Percentiles rank a stretch among this genome's conserved stretches.
These are phyloP conservation scores for Columba janthina DNA, from an alignment of 2,113 vertebrate genomes.

Conservation along the genomic window DNA sequence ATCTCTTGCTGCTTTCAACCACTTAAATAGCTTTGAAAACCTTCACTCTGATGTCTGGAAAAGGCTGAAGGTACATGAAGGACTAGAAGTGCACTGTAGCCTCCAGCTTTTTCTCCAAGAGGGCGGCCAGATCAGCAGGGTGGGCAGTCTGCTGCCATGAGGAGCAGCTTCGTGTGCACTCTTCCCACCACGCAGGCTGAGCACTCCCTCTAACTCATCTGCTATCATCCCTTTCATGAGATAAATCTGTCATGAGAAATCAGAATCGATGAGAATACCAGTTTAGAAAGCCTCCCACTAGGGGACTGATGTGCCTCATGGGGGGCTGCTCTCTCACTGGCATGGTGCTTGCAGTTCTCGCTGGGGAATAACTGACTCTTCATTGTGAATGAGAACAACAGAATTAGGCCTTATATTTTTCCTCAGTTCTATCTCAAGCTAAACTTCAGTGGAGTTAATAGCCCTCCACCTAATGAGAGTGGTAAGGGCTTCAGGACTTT, in stretches of 20 bases:
- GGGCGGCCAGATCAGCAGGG: background rate
- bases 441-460: background rate
- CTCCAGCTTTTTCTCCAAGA: background rate
- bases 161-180: background rate
- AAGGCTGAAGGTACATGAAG: background rate
- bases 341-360: background rate
- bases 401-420: background rate
- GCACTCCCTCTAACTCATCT: background rate
- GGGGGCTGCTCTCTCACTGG: background rate
- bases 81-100: background rate
- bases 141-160: background rate
- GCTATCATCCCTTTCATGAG: background rate
- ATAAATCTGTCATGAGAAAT: background rate
- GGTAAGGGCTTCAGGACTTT: background rate
- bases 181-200: accelerated
- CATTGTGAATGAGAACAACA: background rate
- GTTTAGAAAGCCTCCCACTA: background rate
- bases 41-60: background rate
- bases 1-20: background rate
- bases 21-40: background rate
- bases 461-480: background rate
- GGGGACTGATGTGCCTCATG: background rate
- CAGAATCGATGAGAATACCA: background rate
- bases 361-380: background rate
- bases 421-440: background rate